phyloP scores from a whole-genome alignment of 1,140 invertebrate species.

The Atopsyche davidsoni region DNA sequence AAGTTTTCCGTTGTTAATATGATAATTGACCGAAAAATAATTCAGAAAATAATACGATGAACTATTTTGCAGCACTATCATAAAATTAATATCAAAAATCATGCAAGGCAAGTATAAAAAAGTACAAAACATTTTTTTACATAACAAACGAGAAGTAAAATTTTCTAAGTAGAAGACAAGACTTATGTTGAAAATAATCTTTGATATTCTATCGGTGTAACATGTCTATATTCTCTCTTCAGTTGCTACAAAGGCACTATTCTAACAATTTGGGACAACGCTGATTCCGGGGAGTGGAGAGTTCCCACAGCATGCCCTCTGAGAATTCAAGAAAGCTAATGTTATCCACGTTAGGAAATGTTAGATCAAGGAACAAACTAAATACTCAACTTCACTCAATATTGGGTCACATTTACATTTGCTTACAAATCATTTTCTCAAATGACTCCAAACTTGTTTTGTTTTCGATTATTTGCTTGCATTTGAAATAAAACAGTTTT shows the following conservation, averaged over 20 bases:
- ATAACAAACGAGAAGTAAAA: constrained; percentile 9
- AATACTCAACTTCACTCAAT: too few species aligned
- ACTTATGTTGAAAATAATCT: constrained; percentile 18
- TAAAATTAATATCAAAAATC: constrained; percentile 10
- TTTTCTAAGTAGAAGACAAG: constrained; percentile 7
- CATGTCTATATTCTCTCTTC: constrained; percentile 25
- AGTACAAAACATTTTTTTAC: constrained; percentile 21
- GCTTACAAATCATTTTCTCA: constrained; percentile 7
- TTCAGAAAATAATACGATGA: background rate
- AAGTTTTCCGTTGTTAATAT: background rate
- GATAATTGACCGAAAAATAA: constrained; percentile 1
- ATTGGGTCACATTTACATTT: too few species aligned
- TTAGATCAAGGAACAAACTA: too few species aligned
- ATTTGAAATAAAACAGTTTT: constrained; percentile 13
- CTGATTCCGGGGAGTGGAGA: constrained; percentile 17
- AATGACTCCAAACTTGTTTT: constrained; percentile 7
- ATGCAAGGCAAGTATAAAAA: constrained; percentile 24
- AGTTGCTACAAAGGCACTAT: constrained; percentile 29
- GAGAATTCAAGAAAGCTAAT: constrained; percentile 16
- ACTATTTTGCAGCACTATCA: background rate
- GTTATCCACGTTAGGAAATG: too few species aligned
- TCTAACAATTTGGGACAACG: constrained; percentile 28
- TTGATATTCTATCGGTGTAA: constrained; percentile 25
- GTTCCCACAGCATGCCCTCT: constrained; percentile 10
- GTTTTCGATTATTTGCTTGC: constrained; percentile 10